Evolutionary conservation across 2,888 invertebrate genomes (phyloP).

Genomic region (Caenorhabditis imperialis): DNA sequence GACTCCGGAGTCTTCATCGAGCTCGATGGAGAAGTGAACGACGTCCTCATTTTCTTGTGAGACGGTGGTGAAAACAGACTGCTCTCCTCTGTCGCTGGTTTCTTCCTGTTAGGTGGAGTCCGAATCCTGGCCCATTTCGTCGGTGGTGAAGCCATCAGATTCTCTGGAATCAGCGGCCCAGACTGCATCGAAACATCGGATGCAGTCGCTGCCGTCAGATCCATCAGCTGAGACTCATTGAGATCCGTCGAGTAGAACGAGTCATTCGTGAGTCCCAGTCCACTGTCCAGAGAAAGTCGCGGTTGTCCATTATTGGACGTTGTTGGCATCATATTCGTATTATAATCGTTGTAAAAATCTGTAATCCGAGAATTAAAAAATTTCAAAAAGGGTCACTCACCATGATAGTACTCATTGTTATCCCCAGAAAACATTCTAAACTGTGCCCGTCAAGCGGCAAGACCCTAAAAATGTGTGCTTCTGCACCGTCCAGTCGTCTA

Average conservation of each 20-base stretch:
- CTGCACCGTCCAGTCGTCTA: too few species aligned
- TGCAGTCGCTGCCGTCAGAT: slow-evolving; percentile 11
- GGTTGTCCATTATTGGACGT: slow-evolving; percentile 24
- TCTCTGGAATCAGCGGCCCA: too few species aligned
- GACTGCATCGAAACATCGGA: slow-evolving; percentile 24
- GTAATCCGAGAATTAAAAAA: not conserved
- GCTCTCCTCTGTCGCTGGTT: not conserved
- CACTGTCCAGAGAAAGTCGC: slow-evolving; percentile 51
- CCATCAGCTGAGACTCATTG: slow-evolving; percentile 41
- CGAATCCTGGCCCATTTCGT: slow-evolving; percentile 49
- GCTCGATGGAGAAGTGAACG: slow-evolving; percentile 23
- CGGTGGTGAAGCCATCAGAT: slow-evolving; percentile 32
- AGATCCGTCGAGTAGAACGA: slow-evolving; percentile 38
- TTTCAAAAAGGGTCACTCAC: slow-evolving; percentile 7
- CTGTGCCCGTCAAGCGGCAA: slow-evolving; percentile 21
- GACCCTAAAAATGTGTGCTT: slow-evolving; percentile 36
- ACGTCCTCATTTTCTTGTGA: slow-evolving; percentile 5
- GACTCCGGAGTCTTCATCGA: slow-evolving; percentile 37
- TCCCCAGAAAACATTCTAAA: slow-evolving; percentile 42
- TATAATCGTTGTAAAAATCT: slow-evolving; percentile 26
- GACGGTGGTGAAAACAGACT: slow-evolving; percentile 44
- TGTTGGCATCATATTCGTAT: slow-evolving; percentile 27
- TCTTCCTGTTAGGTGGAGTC: slow-evolving; percentile 48
- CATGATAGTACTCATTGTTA: slow-evolving; percentile 23
- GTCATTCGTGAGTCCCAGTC: slow-evolving; percentile 41